phyloP scores from a whole-genome alignment of 2,113 vertebrate species.

The Anseranas semipalmata region DNA sequence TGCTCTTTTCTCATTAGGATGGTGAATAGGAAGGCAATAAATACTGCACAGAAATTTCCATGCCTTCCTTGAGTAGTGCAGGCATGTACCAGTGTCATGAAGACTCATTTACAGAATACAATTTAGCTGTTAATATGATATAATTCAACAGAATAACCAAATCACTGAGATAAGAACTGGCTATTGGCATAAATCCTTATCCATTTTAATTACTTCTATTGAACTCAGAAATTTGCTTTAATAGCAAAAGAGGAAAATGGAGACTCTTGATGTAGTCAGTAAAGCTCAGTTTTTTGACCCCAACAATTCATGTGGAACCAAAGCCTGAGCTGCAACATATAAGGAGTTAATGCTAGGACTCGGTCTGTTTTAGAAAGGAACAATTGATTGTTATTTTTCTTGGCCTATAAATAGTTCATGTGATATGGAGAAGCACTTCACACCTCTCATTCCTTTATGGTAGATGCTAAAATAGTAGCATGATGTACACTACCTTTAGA shows the following conservation, averaged over 20 bases:
- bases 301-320: rapidly evolving
- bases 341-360: neutral
- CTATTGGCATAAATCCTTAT: neutral
- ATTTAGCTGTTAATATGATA: neutral
- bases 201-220: constrained; percentile 25
- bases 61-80: neutral
- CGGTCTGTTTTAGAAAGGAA: neutral
- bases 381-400: neutral
- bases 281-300: neutral
- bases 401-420: neutral
- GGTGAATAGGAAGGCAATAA: neutral
- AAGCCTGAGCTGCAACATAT: neutral
- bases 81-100: neutral
- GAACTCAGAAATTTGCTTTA: constrained; percentile 15
- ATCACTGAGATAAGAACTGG: neutral
- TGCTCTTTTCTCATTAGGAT: neutral
- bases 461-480: neutral
- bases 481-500: neutral
- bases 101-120: neutral
- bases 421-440: neutral
- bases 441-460: neutral
- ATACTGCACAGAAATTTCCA: neutral
- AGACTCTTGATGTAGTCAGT: neutral
- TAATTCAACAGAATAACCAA: neutral
- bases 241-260: neutral